These are phyloP conservation scores for Rhamphomyia laevipes DNA, from an alignment of 2,888 invertebrate genomes.

Conservation along the genomic window DNA sequence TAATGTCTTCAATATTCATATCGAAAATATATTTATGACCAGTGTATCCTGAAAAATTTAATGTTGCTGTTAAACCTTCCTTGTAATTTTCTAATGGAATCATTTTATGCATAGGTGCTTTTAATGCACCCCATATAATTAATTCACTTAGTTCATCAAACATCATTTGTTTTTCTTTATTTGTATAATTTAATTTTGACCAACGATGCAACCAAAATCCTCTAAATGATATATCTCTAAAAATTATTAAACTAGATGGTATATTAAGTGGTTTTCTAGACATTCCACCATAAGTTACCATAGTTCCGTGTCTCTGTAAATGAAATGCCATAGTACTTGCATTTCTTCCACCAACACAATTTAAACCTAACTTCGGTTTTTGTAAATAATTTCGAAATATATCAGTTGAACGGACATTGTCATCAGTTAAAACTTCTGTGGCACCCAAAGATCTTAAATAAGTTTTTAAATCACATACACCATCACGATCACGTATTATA, in stretches of 20 bases:
- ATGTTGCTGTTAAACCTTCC: constrained; percentile 59
- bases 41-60: constrained; percentile 55
- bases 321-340: constrained; percentile 69
- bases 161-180: constrained; percentile 57
- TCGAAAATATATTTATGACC: constrained; percentile 59
- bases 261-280: constrained; percentile 75
- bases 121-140: constrained; percentile 56
- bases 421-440: constrained; percentile 71
- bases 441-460: constrained; percentile 68
- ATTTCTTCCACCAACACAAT: constrained; percentile 88
- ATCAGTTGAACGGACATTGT: constrained; percentile 52
- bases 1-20: too few relatives aligned
- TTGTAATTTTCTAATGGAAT: constrained; percentile 61
- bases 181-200: constrained; percentile 49
- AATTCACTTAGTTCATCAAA: constrained; percentile 57
- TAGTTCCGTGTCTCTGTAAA: constrained; percentile 52
- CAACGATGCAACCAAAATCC: constrained; percentile 91
- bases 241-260: constrained; percentile 69
- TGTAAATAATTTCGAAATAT: constrained; percentile 47
- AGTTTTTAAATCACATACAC: constrained; percentile 51
- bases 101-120: constrained; percentile 58
- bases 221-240: constrained; percentile 63
- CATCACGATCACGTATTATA: constrained; percentile 69
- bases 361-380: constrained; percentile 73
- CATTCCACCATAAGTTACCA: constrained; percentile 96